Conservation (phyloP, 2,797 vertebrate species). For the Sternarchorhynchus goeldii region DNA sequence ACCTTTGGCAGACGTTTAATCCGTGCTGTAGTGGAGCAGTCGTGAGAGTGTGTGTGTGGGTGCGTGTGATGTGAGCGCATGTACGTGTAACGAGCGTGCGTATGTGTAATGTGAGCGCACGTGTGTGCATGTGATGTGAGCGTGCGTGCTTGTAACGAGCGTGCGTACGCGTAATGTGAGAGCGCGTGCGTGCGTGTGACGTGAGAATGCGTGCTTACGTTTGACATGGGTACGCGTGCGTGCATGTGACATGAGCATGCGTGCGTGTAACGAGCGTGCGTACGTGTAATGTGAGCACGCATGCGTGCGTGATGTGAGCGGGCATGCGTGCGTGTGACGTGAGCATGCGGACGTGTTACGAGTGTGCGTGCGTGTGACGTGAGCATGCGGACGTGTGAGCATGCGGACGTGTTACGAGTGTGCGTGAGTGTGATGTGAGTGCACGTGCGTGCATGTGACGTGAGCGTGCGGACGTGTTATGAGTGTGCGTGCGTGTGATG, state of each 20-base stretch:
- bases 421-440: background rate
- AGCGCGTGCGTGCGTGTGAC: background rate
- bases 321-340: background rate
- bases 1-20: slow-evolving; percentile 58
- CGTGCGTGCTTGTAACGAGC: too few species aligned
- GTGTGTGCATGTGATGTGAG: background rate
- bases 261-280: background rate
- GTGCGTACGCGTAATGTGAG: background rate
- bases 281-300: too few species aligned
- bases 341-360: background rate
- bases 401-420: too few species aligned
- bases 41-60: slow-evolving; percentile 7
- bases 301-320: too few species aligned
- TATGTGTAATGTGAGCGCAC: background rate
- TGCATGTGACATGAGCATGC: background rate
- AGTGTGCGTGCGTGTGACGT: slow-evolving; percentile 4
- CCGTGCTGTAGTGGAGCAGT: slow-evolving; percentile 36
- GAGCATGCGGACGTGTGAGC: background rate
- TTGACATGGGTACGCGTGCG: background rate
- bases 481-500: too few species aligned
- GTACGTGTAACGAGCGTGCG: background rate
- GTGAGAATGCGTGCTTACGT: background rate
- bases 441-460: too few species aligned
- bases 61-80: background rate
- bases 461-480: too few species aligned